Percentiles rank a stretch among this genome's conserved stretches.
phyloP scores from a whole-genome alignment of 2,888 invertebrate species.

The Tricholauxania praeusta region DNA sequence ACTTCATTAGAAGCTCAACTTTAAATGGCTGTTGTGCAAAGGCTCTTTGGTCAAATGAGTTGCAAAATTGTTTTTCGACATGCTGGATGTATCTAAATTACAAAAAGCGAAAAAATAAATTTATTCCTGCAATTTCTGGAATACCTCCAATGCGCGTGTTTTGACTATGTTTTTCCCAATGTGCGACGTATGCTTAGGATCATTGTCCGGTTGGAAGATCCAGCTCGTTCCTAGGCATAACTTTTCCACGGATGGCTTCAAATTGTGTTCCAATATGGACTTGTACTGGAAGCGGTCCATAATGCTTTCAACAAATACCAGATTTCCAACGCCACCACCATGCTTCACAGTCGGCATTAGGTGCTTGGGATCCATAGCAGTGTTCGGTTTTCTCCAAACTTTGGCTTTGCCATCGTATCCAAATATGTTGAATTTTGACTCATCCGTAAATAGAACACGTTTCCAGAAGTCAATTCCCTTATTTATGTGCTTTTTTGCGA shows the following conservation, averaged over 20 bases:
- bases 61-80: too few relatives aligned
- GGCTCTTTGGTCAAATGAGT: too few relatives aligned
- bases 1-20: too few relatives aligned
- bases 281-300: constrained; percentile 48
- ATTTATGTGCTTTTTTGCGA: constrained; percentile 42
- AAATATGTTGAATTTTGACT: constrained; percentile 49
- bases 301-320: constrained; percentile 47
- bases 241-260: constrained; percentile 33
- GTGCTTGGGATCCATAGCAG: constrained; percentile 46
- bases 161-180: constrained; percentile 33
- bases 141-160: too few relatives aligned
- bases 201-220: constrained; percentile 23
- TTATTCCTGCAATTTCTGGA: too few relatives aligned
- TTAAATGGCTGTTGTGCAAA: too few relatives aligned
- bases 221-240: constrained; percentile 33
- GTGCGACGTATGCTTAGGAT: constrained; percentile 30
- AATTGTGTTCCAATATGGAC: constrained; percentile 42
- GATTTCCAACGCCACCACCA: constrained; percentile 46
- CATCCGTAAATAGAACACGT: constrained; percentile 50
- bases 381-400: constrained; percentile 42
- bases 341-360: constrained; percentile 51
- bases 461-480: constrained; percentile 51
- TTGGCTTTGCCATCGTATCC: neutral
- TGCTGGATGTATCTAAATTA: too few relatives aligned
- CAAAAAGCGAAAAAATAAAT: too few relatives aligned